Conservation (phyloP, 2,113 vertebrate genomes). For the Corythoichthys haematopterus region DNA sequence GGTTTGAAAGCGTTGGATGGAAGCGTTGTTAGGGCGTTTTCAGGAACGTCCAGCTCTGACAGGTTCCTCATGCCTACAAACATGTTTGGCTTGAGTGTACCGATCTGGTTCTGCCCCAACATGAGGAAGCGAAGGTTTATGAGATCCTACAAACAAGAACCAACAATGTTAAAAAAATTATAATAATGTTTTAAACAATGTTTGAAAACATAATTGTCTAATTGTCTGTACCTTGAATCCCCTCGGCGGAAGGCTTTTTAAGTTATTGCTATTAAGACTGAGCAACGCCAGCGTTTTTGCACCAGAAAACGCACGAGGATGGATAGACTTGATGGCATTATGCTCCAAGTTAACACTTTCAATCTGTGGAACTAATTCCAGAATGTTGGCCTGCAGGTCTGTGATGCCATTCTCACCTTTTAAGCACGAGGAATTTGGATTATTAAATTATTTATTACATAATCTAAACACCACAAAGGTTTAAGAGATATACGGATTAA, state of each 20-base stretch:
- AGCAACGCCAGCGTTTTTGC: slow-evolving; percentile 68
- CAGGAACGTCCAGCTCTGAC: slow-evolving; percentile 70
- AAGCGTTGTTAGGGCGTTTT: slow-evolving; percentile 60
- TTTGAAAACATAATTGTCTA: not conserved
- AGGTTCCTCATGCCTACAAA: slow-evolving; percentile 72
- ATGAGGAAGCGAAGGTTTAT: slow-evolving; percentile 74
- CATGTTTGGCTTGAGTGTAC: slow-evolving; percentile 58
- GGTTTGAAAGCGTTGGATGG: slow-evolving; percentile 67
- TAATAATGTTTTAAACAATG: not conserved
- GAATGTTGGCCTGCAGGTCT: slow-evolving; percentile 54
- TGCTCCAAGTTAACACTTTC: slow-evolving; percentile 71
- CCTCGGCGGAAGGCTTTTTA: slow-evolving; percentile 55
- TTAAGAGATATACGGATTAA: too few relatives aligned
- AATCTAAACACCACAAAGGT: not conserved
- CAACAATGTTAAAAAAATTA: not conserved
- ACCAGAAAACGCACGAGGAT: slow-evolving; percentile 64
- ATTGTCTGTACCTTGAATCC: slow-evolving; percentile 59
- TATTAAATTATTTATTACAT: slow-evolving; percentile 2
- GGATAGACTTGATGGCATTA: slow-evolving; percentile 68
- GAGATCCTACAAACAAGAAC: slow-evolving; percentile 55
- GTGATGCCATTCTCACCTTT: slow-evolving; percentile 70
- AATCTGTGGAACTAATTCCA: slow-evolving; percentile 58
- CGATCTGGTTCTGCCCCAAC: slow-evolving; percentile 73
- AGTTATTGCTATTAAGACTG: slow-evolving; percentile 70
- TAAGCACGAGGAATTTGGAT: not conserved